phyloP scores from a whole-genome alignment of 2,797 vertebrate genomes.

The Podarcis siculus region DNA sequence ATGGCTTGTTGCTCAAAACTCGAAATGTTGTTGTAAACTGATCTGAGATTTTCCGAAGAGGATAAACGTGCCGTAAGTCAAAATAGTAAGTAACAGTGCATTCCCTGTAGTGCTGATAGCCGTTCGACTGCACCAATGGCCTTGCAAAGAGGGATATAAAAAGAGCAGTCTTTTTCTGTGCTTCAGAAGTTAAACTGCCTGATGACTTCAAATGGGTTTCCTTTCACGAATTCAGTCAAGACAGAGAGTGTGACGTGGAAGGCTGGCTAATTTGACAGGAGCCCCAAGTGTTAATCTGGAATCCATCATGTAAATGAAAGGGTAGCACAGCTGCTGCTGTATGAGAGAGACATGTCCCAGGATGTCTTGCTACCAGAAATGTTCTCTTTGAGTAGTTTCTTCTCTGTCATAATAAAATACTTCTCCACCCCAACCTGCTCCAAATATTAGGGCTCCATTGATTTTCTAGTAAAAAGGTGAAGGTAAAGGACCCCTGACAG shows the following conservation, averaged over 20 bases:
- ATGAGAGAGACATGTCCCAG: constrained; percentile 63
- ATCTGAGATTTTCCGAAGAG: background rate
- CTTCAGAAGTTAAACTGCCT: constrained; percentile 27
- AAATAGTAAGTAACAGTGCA: constrained; percentile 1
- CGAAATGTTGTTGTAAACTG: constrained; percentile 4
- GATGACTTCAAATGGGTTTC: constrained; percentile 37
- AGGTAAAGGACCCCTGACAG: too few species aligned
- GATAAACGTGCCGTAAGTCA: background rate
- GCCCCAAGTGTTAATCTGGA: constrained; percentile 71
- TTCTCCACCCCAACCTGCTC: constrained; percentile 53
- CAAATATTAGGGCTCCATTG: constrained; percentile 56
- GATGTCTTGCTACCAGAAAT: constrained; percentile 68
- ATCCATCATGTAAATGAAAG: constrained; percentile 67
- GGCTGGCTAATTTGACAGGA: constrained; percentile 53
- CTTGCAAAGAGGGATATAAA: constrained; percentile 43
- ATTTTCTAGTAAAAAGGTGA: constrained; percentile 43
- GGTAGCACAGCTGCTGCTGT: constrained; percentile 70
- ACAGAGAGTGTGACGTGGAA: constrained; percentile 37
- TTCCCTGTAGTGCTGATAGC: background rate
- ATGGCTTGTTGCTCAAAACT: background rate
- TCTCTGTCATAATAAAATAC: constrained; percentile 53
- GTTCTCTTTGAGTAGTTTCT: constrained; percentile 66
- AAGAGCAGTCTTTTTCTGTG: background rate
- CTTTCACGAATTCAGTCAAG: constrained; percentile 42
- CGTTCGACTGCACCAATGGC: constrained; percentile 12